Conservation (phyloP, 2,797 vertebrate species). For the Eulemur albifrons region DNA sequence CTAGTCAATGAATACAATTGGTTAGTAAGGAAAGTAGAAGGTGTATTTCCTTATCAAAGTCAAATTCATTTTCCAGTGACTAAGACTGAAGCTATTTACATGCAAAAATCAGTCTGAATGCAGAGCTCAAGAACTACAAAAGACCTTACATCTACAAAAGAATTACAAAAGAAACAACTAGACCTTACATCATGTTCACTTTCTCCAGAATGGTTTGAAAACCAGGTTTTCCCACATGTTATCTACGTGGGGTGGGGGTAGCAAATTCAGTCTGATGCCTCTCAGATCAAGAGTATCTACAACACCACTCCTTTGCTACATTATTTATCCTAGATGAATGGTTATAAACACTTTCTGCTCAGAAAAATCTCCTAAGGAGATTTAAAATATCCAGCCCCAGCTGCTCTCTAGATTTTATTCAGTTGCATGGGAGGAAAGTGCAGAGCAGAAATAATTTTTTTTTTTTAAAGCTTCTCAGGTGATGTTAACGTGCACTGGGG, state of each 20-base stretch:
- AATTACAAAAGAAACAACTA: not conserved
- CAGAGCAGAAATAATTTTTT: not conserved
- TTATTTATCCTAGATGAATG: not conserved
- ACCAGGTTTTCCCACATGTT: not conserved
- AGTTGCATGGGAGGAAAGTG: not conserved
- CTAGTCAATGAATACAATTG: not conserved
- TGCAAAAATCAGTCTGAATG: not conserved
- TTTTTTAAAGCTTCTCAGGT: not conserved
- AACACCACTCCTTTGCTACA: not conserved
- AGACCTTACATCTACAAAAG: not conserved
- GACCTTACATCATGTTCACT: not conserved
- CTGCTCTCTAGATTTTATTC: not conserved
- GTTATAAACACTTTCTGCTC: not conserved
- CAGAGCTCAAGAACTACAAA: not conserved
- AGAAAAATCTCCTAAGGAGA: not conserved
- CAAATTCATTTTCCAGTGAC: not conserved
- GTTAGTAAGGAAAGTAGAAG: not conserved
- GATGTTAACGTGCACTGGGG: not conserved
- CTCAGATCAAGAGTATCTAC: not conserved
- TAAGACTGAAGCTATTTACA: not conserved
- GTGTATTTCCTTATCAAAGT: not conserved
- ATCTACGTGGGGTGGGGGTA: fast-evolving
- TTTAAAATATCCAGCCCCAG: not conserved
- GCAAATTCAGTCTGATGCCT: not conserved
- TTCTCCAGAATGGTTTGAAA: not conserved